A percentile compares a stretch with the other conserved stretches of the same genome.
These are phyloP conservation scores for Ametastegia equiseti DNA, from an alignment of 2,888 invertebrate genomes.

Conservation along the genomic window DNA sequence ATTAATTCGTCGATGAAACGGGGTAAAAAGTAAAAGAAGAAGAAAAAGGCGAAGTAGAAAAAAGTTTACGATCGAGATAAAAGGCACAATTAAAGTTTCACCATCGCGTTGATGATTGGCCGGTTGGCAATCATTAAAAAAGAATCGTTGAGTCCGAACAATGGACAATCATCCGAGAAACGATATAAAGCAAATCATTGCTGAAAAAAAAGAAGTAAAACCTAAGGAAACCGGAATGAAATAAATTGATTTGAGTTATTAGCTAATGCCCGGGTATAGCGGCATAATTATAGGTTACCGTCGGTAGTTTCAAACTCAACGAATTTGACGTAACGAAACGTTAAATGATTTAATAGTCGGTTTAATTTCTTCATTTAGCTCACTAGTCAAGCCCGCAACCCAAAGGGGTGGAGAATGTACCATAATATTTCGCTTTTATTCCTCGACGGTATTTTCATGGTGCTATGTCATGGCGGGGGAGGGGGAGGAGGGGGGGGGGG, in stretches of 20 bases:
- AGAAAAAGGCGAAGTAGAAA: neutral
- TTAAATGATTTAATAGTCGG: constrained; percentile 40
- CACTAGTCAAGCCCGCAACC: neutral
- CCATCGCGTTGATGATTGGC: constrained; percentile 4
- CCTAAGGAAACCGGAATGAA: neutral
- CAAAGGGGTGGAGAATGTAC: constrained; percentile 30
- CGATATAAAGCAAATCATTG: constrained; percentile 4
- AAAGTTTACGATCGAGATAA: constrained; percentile 2
- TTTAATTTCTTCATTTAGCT: constrained; percentile 43
- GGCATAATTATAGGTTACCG: constrained; percentile 17
- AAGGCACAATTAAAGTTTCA: constrained; percentile 26
- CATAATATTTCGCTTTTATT: constrained; percentile 41
- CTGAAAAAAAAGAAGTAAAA: neutral
- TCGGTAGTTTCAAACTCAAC: constrained; percentile 27
- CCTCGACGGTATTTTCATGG: constrained; percentile 41
- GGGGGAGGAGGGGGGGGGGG: constrained; percentile 19
- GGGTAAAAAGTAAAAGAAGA: neutral
- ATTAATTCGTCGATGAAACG: constrained; percentile 4
- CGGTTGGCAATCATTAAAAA: neutral
- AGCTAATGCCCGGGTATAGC: constrained; percentile 18
- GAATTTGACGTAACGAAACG: constrained; percentile 29
- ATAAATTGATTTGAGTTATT: constrained; percentile 22
- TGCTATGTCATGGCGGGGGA: constrained; percentile 15
- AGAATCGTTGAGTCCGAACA: neutral
- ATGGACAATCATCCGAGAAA: constrained; percentile 9